phyloP scores from a whole-genome alignment of 1,140 invertebrate species.

The Platyscapa corneri region DNA sequence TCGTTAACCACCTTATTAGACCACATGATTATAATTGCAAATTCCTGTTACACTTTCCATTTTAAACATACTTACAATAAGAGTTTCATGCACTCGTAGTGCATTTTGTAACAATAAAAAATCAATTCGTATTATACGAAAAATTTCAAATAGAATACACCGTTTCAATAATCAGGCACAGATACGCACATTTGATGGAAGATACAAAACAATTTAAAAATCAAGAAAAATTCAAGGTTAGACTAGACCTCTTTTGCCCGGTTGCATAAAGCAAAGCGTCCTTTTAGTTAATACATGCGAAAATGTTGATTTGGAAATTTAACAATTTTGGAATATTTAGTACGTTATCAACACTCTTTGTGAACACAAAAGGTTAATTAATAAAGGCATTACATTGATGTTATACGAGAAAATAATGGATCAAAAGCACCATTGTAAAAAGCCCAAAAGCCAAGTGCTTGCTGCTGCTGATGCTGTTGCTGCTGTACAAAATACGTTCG shows the following conservation, averaged over 20 bases:
- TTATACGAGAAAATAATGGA: conserved; percentile 26
- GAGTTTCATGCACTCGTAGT: not conserved
- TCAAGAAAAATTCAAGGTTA: conserved; percentile 19
- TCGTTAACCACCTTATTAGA: conserved; percentile 16
- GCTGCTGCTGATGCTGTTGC: conserved; percentile 26
- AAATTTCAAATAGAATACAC: not conserved
- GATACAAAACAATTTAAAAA: conserved; percentile 42
- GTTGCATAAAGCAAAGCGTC: conserved; percentile 42
- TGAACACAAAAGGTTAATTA: not conserved
- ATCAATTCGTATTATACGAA: conserved; percentile 19
- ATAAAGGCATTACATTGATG: conserved; percentile 15
- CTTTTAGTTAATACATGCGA: conserved; percentile 20
- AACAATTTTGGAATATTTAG: conserved; percentile 5
- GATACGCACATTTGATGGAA: conserved; percentile 27
- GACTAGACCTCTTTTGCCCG: conserved; percentile 42
- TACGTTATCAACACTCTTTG: not conserved
- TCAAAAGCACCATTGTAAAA: conserved; percentile 46
- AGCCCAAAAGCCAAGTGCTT: conserved; percentile 37
- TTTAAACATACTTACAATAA: conserved; percentile 4
- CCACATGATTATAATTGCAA: conserved; percentile 1
- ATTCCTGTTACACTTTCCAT: conserved; percentile 8
- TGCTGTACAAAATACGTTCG: conserved; percentile 38
- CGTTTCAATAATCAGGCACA: conserved; percentile 13
- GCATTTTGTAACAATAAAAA: conserved; percentile 28
- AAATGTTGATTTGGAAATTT: not conserved